These are phyloP conservation scores for Troides oblongomaculatus DNA, from an alignment of 2,888 invertebrate genomes.

Conservation along the genomic window DNA sequence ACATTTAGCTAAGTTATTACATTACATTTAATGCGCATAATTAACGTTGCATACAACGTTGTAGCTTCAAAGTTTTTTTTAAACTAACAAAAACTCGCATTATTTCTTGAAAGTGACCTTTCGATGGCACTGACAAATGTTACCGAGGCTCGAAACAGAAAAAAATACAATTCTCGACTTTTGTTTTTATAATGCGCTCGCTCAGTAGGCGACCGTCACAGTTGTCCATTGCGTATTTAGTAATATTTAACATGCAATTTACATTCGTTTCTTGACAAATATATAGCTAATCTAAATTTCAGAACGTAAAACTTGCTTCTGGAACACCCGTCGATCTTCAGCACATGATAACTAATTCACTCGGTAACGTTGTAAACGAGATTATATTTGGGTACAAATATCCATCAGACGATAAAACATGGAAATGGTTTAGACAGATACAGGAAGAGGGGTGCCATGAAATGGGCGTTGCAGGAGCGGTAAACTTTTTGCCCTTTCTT, in stretches of 20 bases:
- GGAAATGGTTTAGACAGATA: constrained; percentile 87
- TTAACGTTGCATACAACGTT: constrained; percentile 32
- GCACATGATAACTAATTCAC: constrained; percentile 81
- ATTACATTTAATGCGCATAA: not conserved
- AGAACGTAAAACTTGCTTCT: constrained; percentile 54
- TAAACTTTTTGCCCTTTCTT: constrained; percentile 91
- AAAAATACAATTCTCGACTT: constrained; percentile 45
- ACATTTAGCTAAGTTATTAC: not conserved
- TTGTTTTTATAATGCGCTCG: constrained; percentile 41
- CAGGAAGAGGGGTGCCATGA: constrained; percentile 92
- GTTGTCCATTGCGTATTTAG: constrained; percentile 29
- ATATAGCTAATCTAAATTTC: constrained; percentile 33
- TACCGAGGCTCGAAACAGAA: constrained; percentile 36
- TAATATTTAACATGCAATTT: constrained; percentile 31
- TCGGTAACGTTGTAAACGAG: constrained; percentile 88
- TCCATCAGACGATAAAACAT: constrained; percentile 84
- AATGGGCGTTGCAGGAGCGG: constrained; percentile 89
- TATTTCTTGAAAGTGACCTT: constrained; percentile 56
- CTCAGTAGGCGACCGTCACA: constrained; percentile 30
- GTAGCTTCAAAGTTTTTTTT: constrained; percentile 37
- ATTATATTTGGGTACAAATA: constrained; percentile 89
- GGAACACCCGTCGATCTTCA: constrained; percentile 71
- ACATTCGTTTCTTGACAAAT: constrained; percentile 24
- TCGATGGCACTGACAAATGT: constrained; percentile 55
- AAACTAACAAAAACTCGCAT: constrained; percentile 41